Base-by-base conservation (phyloP, 2,113 vertebrate species). In the Mormoops blainvillei region DNA sequence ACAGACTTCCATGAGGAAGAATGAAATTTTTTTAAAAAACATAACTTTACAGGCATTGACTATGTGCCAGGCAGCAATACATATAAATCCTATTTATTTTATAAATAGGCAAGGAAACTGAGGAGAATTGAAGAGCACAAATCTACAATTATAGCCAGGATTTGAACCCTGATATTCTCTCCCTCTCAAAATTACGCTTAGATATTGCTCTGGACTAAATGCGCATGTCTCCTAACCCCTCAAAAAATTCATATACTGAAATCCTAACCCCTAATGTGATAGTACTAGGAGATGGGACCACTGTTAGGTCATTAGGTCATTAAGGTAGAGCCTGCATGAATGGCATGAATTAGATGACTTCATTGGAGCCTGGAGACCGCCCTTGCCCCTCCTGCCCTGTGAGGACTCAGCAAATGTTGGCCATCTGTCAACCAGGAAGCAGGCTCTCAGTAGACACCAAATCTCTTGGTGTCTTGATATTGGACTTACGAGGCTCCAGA, bases 1-100 rank as follows among this genome's bases (percentile, higher is more conserved):
- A 89, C 78, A 63, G 74, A 92, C 48, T 95, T 97, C 36, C 83
- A 92, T 36, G 33, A 94, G 6, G 76, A 88, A 92, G n/a, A 97
- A 73, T 87, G 92, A 94, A 81, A 87, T 28, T 61, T 58, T 24
- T 58, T 28, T 3, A 61, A 92, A 87, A 16, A 91, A 71, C 5
- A 68, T 65, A 70, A 86, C 61, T 63, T 87, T 45, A 80, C 58
- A 65, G 90, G 12, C 4, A 90, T 12, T 95, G 76, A 90, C 45
- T 89, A 63, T 36, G 33, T 85, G 24, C 31, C 61, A 93, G 26
- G 36, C 2, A 87, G 68, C 19, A 80, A 71, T 81, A 94, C 28
- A 71, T 58, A 74, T 52, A 65, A 38, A 92, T 36, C 2, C 13
- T 87, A 81, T 84, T 87, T 91, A 41, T 78, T 88, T 52, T 76